These are phyloP conservation scores for Lamellibrachia columna DNA, from an alignment of 2,888 invertebrate genomes.

Conservation along the genomic window DNA sequence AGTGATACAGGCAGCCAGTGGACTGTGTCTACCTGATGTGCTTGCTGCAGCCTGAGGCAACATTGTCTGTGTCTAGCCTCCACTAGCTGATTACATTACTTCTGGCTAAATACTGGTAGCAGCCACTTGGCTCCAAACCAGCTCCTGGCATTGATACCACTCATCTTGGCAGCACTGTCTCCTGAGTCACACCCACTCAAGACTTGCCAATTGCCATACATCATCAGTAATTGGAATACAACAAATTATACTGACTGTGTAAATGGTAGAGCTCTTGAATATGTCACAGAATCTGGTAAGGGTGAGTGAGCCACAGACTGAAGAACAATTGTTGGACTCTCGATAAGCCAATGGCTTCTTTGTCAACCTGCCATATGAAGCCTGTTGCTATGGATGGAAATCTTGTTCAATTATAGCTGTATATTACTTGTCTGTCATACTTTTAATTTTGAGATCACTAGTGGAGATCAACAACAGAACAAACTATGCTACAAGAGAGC, in stretches of 20 bases:
- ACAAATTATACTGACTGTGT: background rate
- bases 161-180: background rate
- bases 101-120: background rate
- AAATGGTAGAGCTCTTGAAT: background rate
- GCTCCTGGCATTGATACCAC: background rate
- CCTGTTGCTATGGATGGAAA: no score
- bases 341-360: no score
- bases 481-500: no score
- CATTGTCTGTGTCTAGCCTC: background rate
- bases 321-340: no score
- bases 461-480: no score
- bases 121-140: background rate
- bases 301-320: no score
- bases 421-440: no score
- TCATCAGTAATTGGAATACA: background rate
- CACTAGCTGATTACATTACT: background rate
- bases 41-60: background rate
- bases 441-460: no score
- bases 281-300: background rate
- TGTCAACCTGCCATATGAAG: no score
- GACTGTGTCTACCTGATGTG: background rate
- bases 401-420: no score
- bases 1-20: background rate
- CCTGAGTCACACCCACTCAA: background rate
- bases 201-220: background rate